Conservation (phyloP, 2,888 invertebrate species). For the Campoplex nolae region DNA sequence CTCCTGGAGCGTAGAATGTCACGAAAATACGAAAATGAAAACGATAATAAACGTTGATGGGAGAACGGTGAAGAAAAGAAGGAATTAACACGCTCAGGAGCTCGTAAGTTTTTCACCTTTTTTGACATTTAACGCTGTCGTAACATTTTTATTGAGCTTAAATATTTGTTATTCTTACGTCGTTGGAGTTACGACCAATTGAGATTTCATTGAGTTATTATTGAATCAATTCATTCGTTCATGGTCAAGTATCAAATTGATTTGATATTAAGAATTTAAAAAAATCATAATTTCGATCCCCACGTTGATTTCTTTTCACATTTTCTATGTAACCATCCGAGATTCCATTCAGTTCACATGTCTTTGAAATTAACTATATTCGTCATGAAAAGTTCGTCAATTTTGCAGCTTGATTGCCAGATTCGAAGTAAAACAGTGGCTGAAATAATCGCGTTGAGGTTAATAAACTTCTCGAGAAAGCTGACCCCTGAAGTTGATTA, state of each 20-base stretch:
- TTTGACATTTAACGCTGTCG: not conserved
- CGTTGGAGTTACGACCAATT: not conserved
- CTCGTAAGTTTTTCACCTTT: not conserved
- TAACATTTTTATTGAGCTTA: not conserved
- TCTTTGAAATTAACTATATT: not conserved
- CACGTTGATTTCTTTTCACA: not conserved
- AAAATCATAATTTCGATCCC: not conserved
- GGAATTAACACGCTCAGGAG: not conserved
- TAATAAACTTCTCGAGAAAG: not conserved
- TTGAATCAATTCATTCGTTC: not conserved
- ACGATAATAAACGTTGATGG: slow-evolving; percentile 79
- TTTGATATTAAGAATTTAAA: not conserved
- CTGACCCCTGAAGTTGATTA: not conserved
- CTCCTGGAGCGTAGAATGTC: slow-evolving; percentile 46
- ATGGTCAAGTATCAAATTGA: not conserved
- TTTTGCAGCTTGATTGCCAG: not conserved
- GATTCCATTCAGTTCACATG: not conserved
- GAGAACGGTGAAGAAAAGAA: slow-evolving; percentile 39
- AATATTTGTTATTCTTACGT: not conserved
- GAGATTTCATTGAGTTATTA: not conserved
- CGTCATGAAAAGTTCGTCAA: not conserved
- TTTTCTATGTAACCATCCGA: not conserved
- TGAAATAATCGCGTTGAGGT: not conserved
- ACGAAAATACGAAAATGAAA: slow-evolving; percentile 71
- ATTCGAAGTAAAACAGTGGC: not conserved